Evolutionary conservation across 2,113 vertebrate species (phyloP), one percentile per base, ranked within the genome.

Genomic region (Eurypyga helias): DNA sequence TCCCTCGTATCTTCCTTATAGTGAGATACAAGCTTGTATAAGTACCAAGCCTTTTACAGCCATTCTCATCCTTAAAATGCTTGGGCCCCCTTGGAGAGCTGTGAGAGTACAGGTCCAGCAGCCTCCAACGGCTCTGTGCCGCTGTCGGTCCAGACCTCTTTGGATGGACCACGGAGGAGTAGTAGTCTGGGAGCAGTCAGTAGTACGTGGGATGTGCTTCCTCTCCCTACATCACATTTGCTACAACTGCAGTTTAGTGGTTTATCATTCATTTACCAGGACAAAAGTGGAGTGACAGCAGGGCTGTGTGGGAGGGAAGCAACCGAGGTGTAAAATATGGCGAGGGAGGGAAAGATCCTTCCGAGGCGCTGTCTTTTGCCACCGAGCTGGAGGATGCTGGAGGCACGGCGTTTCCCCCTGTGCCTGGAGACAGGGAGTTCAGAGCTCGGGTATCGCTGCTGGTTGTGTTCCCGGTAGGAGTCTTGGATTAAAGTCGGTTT

Each of bases 231-330:
- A 25, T n/a, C 57, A 13, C 60, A 7, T 66, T 87, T 60, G 67
- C 79, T 94, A 95, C 90, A 90, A 93, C 64, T 34, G 48, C 55
- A 13, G 11, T 69, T 85, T 46, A 71, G 52, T 80, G 72, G 72
- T 86, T 87, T 36, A 28, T 92, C 89, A 78, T 92, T 95, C 90
- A 85, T 48, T 58, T 45, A 54, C 71, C 26, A n/a, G 83, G 92
- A 95, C 86, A 91, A 58, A 91, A 95, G 75, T 13, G 54, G 69
- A 91, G 62, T 58, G 93, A 95, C 95, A 97, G 95, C 93, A 95
- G 93, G 87, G 73, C 79, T 65, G 75, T 21, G 94, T 97, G 84
- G 96, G 95, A 92, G 52, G 92, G 73, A 76, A 28, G 60, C 26
- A 52, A 58, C 57, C 3, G 1, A 77, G 24, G 31, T 90, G 70